Base-by-base conservation (phyloP, 2,888 invertebrate genomes). In the Leptothorax acervorum region DNA sequence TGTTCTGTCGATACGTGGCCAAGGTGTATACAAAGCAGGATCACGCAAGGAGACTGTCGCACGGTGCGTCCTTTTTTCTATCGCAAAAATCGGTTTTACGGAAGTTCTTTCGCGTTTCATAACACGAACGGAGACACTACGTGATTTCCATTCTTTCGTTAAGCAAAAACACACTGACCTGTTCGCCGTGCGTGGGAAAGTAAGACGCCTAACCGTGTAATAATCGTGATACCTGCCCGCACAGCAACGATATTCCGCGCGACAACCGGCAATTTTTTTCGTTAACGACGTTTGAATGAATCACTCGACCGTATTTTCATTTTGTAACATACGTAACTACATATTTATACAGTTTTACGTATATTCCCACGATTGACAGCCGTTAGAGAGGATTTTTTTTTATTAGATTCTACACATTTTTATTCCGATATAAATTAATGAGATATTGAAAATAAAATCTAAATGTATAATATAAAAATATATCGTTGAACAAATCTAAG, bases 1-100 rank as follows among this genome's bases (percentile, higher is more conserved):
- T 96, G 92, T 96, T 96, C 90, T 95, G 95, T 78, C 95, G 95
- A 60, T 96, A 96, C 95, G 96, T 96, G 9, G 95, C 95, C 35
- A 95, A 95, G 76, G 95, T 96, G 9, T 96, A 96, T 92, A 95
- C 94, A 76, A 94, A 94, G 71, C 94, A 94, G 86, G 93, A 94
- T 76, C 90, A 92, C 76, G 89, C 92, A 9, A 91, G 92, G 15
- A 92, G 93, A 84, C 68, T 94, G 28, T 92, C 94, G 51, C 94
- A 94, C 84, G 93, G 94, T 94, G 82, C 81, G 91, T 87, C 31
- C 4, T 39, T 28, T 28, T 65, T 35, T 45, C 4, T 15, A n/a
- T 18, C 8, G n/a, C 35, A n/a, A 35, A 70, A 81, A 28, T 15
- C 3, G n/a, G 6, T 55, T 42, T 28, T 5, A 12, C 45, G 12